Evolutionary conservation across 2,888 invertebrate species (phyloP).

Genomic region (Papilio protenor): DNA sequence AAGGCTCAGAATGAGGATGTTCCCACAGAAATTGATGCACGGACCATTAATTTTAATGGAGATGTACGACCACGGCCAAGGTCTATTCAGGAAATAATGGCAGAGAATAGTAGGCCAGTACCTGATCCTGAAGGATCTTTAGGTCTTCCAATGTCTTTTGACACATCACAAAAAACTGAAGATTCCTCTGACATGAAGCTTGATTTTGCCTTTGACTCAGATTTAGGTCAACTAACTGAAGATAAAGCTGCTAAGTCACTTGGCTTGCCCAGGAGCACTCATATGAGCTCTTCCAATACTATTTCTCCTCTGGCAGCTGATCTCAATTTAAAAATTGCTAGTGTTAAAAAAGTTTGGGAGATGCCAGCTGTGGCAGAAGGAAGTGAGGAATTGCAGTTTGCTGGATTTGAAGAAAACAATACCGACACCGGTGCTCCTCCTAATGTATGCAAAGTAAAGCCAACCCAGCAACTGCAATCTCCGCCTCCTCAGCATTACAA

Average conservation of each 20-base stretch:
- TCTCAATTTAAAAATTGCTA: slow-evolving; percentile 96
- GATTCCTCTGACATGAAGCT: slow-evolving; percentile 95
- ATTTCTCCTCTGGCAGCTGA: slow-evolving; percentile 94
- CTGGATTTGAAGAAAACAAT: slow-evolving; percentile 74
- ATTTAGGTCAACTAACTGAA: slow-evolving; percentile 89
- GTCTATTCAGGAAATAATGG: slow-evolving; percentile 78
- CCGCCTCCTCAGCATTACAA: slow-evolving; percentile 88
- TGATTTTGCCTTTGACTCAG: slow-evolving; percentile 95
- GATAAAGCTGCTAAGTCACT: slow-evolving; percentile 85
- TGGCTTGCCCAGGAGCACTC: slow-evolving; percentile 85
- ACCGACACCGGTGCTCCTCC: slow-evolving; percentile 84
- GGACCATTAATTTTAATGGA: slow-evolving; percentile 71
- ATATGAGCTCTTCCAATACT: slow-evolving; percentile 87
- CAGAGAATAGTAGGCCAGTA: slow-evolving; percentile 67
- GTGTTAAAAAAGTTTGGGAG: slow-evolving; percentile 96
- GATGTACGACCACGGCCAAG: slow-evolving; percentile 75
- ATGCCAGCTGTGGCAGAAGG: slow-evolving; percentile 88
- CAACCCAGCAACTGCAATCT: slow-evolving; percentile 90
- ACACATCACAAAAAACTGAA: slow-evolving; percentile 85
- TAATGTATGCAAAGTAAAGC: slow-evolving; percentile 93
- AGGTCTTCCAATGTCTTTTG: slow-evolving; percentile 88
- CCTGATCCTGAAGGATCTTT: slow-evolving; percentile 75
- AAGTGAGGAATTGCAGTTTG: slow-evolving; percentile 78
- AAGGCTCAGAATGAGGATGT: slow-evolving; percentile 82
- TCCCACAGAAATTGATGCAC: slow-evolving; percentile 78